Evolutionary conservation across 2,888 invertebrate species (phyloP).

Genomic region (Campaea margaritaria): DNA sequence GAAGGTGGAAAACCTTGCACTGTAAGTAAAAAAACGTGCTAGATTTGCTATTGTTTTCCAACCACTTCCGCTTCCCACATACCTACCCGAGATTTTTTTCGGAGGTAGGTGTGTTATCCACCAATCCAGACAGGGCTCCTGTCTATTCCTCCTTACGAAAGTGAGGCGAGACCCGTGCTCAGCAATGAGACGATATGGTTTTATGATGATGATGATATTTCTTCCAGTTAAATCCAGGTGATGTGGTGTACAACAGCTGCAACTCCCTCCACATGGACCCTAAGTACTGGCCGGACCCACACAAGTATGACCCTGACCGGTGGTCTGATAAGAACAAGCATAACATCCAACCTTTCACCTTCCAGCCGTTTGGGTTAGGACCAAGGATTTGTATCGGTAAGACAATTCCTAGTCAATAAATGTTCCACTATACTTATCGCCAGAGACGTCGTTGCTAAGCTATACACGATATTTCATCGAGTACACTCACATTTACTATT

Average conservation of each 20-base stretch:
- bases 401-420: constrained; percentile 13
- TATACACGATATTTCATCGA: no score
- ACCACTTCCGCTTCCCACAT: no score
- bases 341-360: constrained; percentile 76
- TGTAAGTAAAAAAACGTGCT: neutral
- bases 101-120: no score
- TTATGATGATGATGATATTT: no score
- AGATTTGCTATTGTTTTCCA: neutral
- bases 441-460: no score
- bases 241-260: constrained; percentile 37
- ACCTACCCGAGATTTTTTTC: no score
- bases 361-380: constrained; percentile 82
- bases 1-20: constrained; percentile 1
- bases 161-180: no score
- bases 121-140: no score
- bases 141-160: no score
- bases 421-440: no score
- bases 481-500: no score
- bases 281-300: constrained; percentile 55
- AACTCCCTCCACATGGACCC: constrained; percentile 49
- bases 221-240: constrained; percentile 32
- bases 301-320: constrained; percentile 74
- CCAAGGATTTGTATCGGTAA: constrained; percentile 84
- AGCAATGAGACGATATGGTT: no score
- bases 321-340: constrained; percentile 75